Conservation (phyloP, 2,797 vertebrate genomes). For the Peromyscus eremicus region DNA sequence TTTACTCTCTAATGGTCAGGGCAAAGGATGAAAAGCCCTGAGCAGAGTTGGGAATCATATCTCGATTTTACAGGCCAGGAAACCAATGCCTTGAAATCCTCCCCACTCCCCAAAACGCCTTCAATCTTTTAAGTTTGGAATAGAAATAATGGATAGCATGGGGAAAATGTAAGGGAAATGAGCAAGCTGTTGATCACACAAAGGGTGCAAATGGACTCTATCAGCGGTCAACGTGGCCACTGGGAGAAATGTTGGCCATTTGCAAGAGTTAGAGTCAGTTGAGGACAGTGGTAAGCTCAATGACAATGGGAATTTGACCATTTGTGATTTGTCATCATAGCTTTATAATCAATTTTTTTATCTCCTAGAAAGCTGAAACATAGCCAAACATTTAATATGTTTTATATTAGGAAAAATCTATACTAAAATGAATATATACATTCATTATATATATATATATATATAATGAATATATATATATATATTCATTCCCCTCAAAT, state of each 20-base stretch:
- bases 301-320: neutral
- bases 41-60: neutral
- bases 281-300: neutral
- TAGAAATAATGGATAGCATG: neutral
- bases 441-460: neutral
- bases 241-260: neutral
- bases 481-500: neutral
- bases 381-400: neutral
- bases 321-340: neutral
- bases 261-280: neutral
- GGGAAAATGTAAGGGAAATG: neutral
- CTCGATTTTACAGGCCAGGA: neutral
- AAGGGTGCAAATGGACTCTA: neutral
- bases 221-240: neutral
- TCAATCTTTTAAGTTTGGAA: neutral
- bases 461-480: too few species aligned
- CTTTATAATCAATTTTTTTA: neutral
- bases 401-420: neutral
- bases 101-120: neutral
- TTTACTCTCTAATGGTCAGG: neutral
- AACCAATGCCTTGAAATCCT: neutral
- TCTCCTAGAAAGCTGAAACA: conserved; percentile 3
- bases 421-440: neutral
- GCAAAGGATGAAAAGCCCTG: neutral
- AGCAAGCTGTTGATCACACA: neutral